phyloP scores from a whole-genome alignment of 2,888 invertebrate genomes.

The Drosophila robusta region DNA sequence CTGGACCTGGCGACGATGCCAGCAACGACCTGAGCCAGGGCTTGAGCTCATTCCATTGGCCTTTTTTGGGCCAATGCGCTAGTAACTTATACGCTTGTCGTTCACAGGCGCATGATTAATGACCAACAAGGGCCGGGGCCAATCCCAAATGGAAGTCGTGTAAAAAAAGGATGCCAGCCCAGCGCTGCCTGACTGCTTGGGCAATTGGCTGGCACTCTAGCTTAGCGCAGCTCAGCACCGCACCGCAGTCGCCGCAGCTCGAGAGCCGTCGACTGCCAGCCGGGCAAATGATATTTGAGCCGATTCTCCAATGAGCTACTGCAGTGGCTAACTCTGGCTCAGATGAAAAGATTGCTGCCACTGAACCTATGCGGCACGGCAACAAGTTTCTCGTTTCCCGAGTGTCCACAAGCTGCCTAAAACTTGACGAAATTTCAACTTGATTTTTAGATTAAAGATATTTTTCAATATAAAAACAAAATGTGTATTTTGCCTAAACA shows the following conservation, averaged over 20 bases:
- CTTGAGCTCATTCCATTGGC: slow-evolving; percentile 66
- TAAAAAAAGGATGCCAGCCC: slow-evolving; percentile 58
- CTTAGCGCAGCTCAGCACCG: slow-evolving; percentile 4
- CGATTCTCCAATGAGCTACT: slow-evolving; percentile 73
- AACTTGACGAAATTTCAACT: slow-evolving; percentile 16
- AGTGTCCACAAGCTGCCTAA: slow-evolving; percentile 4
- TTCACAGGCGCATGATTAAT: slow-evolving; percentile 83
- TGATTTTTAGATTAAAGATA: slow-evolving; percentile 5
- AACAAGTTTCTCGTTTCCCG: slow-evolving; percentile 13
- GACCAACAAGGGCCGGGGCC: slow-evolving; percentile 82
- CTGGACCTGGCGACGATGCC: slow-evolving; percentile 16
- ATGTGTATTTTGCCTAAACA: too few relatives aligned
- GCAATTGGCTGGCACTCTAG: slow-evolving; percentile 62
- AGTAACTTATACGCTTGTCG: slow-evolving; percentile 80
- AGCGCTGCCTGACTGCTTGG: slow-evolving; percentile 28
- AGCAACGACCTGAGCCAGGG: slow-evolving; percentile 42
- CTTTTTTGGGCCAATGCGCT: slow-evolving; percentile 79
- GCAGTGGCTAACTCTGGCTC: slow-evolving; percentile 50
- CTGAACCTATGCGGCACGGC: slow-evolving; percentile 31
- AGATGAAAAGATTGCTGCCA: slow-evolving; percentile 46
- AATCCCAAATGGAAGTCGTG: slow-evolving; percentile 64
- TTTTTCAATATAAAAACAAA: too few relatives aligned
- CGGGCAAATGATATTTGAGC: slow-evolving; percentile 64
- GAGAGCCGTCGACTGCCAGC: slow-evolving; percentile 23
- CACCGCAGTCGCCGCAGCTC: slow-evolving; percentile 16